A percentile compares a stretch with the other conserved stretches of the same genome.
These are phyloP conservation scores for Diplodus puntazzo DNA, from an alignment of 2,797 vertebrate genomes.

Conservation along the genomic window DNA sequence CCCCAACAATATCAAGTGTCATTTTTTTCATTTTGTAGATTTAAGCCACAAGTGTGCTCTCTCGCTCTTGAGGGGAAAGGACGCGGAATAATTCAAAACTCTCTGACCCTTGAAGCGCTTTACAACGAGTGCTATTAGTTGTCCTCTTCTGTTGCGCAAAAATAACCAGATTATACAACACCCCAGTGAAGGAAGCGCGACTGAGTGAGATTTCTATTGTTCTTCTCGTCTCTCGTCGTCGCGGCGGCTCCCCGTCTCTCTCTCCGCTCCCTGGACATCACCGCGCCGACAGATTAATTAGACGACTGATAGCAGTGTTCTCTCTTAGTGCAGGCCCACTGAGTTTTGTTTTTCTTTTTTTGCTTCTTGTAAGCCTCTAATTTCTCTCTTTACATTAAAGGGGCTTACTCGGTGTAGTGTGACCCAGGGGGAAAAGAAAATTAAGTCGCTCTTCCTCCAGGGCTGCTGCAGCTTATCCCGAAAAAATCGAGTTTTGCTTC, in stretches of 20 bases:
- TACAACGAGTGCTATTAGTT: conserved; percentile 33
- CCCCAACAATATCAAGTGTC: background rate
- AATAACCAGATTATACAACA: conserved; percentile 58
- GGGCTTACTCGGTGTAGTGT: conserved; percentile 68
- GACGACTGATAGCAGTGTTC: conserved; percentile 72
- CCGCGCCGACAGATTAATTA: conserved; percentile 77
- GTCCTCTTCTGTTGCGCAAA: conserved; percentile 41
- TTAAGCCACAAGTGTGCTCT: background rate
- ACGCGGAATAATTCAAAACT: conserved; percentile 15
- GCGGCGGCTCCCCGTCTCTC: conserved; percentile 41
- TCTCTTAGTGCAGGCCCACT: conserved; percentile 75
- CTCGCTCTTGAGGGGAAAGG: background rate
- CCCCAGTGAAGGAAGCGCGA: conserved; percentile 43
- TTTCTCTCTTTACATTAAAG: conserved; percentile 77
- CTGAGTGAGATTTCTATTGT: conserved; percentile 55
- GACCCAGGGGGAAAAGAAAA: conserved; percentile 75
- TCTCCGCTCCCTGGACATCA: conserved; percentile 65
- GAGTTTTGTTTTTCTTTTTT: conserved; percentile 74
- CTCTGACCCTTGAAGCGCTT: conserved; percentile 13
- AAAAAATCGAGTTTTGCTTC: conserved; percentile 46
- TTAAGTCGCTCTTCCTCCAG: conserved; percentile 60
- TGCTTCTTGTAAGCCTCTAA: conserved; percentile 72
- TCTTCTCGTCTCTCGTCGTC: conserved; percentile 47
- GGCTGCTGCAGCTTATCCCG: conserved; percentile 39
- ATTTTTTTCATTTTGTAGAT: background rate